Conservation (phyloP, 1,140 invertebrate genomes). For the Leptinotarsa undecemlineata region DNA sequence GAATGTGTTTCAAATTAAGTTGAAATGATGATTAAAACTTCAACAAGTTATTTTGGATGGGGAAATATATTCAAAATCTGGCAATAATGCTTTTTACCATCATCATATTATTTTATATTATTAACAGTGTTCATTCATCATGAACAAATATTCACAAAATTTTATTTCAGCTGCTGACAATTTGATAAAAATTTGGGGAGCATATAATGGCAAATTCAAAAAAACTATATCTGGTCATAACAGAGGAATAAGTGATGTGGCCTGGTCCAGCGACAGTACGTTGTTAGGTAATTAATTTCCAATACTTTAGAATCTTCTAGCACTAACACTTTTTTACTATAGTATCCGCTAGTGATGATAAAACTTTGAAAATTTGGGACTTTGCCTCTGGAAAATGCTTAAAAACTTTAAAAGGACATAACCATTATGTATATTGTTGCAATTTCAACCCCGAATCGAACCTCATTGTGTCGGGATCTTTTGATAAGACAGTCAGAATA, state of each 20-base stretch:
- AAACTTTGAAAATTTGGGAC: slow-evolving; percentile 99
- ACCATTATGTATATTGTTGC: slow-evolving; percentile 99
- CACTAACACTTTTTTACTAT: slow-evolving; percentile 6
- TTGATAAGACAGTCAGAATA: slow-evolving; percentile 98
- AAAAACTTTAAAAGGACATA: slow-evolving; percentile 98
- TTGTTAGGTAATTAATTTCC: slow-evolving; percentile 62
- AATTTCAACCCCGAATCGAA: slow-evolving; percentile 99
- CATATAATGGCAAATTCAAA: slow-evolving; percentile 99
- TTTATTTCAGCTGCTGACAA: slow-evolving; percentile 83
- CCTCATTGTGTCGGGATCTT: slow-evolving; percentile 98
- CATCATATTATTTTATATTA: too few species aligned
- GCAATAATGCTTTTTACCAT: too few species aligned
- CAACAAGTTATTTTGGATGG: too few species aligned
- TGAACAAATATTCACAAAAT: slow-evolving; percentile 29
- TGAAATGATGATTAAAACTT: too few species aligned
- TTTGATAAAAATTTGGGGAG: slow-evolving; percentile 98
- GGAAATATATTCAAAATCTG: too few species aligned
- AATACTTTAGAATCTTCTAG: background rate
- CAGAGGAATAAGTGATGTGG: slow-evolving; percentile 97
- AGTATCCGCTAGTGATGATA: slow-evolving; percentile 98
- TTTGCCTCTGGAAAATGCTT: slow-evolving; percentile 95
- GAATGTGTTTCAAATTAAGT: too few species aligned
- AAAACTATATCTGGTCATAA: slow-evolving; percentile 98
- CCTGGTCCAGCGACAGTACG: slow-evolving; percentile 97
- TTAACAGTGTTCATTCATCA: background rate